Conservation (phyloP, 2,113 vertebrate species). For the Sterna hirundo region DNA sequence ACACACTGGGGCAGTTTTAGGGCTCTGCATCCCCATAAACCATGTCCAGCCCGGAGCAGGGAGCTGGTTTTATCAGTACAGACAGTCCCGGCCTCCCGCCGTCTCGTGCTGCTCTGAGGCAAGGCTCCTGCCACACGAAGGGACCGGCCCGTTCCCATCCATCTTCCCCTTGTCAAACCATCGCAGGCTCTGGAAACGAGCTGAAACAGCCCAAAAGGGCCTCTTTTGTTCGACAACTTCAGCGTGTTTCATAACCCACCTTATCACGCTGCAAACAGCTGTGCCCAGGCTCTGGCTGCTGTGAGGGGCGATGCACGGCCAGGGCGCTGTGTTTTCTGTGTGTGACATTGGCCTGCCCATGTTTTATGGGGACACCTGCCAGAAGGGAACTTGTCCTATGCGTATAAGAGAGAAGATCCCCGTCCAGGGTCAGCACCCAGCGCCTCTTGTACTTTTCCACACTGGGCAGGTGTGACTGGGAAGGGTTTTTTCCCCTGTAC, state of each 20-base stretch:
- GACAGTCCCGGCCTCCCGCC: neutral
- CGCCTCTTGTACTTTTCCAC: neutral
- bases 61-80: neutral
- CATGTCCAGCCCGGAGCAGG: neutral
- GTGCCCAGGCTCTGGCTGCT: neutral
- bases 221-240: neutral
- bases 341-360: neutral
- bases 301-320: neutral
- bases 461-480: neutral
- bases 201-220: neutral
- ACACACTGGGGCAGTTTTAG: rapidly evolving
- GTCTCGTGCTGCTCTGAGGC: rapidly evolving
- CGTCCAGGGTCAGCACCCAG: neutral
- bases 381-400: neutral
- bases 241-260: neutral
- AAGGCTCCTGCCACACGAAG: rapidly evolving
- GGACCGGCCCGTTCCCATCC: neutral
- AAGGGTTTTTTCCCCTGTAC: neutral
- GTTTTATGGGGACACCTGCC: neutral
- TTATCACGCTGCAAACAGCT: neutral
- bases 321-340: neutral
- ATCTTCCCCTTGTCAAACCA: neutral
- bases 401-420: neutral
- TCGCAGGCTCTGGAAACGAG: neutral
- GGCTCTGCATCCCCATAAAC: neutral